A percentile compares a stretch with the other conserved stretches of the same genome.
phyloP scores from a whole-genome alignment of 2,888 invertebrate species.

The Octodonta nipae region DNA sequence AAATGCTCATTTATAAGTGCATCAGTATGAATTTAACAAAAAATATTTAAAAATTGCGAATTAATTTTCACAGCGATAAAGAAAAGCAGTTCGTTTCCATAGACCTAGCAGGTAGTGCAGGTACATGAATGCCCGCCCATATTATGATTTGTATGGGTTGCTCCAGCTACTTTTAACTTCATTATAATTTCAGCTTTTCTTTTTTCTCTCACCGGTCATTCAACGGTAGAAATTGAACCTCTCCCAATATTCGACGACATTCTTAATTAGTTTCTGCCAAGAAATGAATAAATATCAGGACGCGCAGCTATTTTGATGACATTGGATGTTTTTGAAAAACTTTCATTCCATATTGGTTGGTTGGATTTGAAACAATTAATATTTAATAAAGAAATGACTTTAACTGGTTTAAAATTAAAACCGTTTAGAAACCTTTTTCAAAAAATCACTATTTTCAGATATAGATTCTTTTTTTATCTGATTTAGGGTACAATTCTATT shows the following conservation, averaged over 20 bases:
- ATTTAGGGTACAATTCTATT: no score
- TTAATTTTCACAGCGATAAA: no score
- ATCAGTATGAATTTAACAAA: no score
- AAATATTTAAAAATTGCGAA: no score
- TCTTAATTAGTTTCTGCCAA: not conserved
- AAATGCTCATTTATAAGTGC: no score
- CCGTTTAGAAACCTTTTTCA: no score
- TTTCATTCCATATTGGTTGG: not conserved
- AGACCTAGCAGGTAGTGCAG: not conserved
- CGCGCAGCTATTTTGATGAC: not conserved
- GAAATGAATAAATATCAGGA: not conserved
- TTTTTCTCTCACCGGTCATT: not conserved
- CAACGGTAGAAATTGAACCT: not conserved
- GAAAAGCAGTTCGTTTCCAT: not conserved
- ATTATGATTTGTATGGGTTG: not conserved
- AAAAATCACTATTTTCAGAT: no score
- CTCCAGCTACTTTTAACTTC: not conserved
- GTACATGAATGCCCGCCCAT: no score
- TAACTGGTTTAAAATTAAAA: no score
- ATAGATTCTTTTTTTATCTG: no score
- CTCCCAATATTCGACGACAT: not conserved
- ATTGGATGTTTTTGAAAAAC: not conserved
- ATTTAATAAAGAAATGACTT: no score
- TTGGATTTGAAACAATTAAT: no score
- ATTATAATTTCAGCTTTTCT: not conserved